phyloP scores from a whole-genome alignment of 2,888 invertebrate genomes.

The Prostheceraeus crozeri region DNA sequence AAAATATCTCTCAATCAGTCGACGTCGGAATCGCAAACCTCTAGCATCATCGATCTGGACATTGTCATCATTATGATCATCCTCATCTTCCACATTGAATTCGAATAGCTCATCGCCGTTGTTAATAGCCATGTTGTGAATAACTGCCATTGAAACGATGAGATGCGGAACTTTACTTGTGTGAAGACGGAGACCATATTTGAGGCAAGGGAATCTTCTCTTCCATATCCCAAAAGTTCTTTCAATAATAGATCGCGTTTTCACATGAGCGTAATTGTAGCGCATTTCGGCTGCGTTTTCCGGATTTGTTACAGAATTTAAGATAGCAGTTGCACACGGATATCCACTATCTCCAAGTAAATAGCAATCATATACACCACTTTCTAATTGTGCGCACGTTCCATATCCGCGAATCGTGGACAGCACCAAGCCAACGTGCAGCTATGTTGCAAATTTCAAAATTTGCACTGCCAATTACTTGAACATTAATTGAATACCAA shows the following conservation, averaged over 20 bases:
- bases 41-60: conserved; percentile 5
- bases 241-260: conserved; percentile 20
- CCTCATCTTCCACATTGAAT: not conserved
- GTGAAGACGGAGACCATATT: conserved; percentile 6
- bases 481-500: too few relatives aligned
- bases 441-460: too few relatives aligned
- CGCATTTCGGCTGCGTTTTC: conserved; percentile 3
- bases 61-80: conserved; percentile 1
- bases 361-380: too few relatives aligned
- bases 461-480: too few relatives aligned
- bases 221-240: conserved; percentile 17
- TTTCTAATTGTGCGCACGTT: too few relatives aligned
- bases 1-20: conserved; percentile 18
- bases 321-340: too few relatives aligned
- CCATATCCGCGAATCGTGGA: too few relatives aligned
- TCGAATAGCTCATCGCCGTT: not conserved
- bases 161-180: conserved; percentile 5
- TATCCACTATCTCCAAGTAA: too few relatives aligned
- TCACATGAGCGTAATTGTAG: conserved; percentile 13
- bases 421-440: too few relatives aligned
- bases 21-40: not conserved
- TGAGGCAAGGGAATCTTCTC: not conserved
- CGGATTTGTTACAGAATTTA: not conserved
- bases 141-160: not conserved
- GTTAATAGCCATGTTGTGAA: conserved; percentile 7